Evolutionary conservation across 2,797 vertebrate species (phyloP), one percentile per base, ranked within the genome.

Genomic region (Distichodus sexfasciatus): DNA sequence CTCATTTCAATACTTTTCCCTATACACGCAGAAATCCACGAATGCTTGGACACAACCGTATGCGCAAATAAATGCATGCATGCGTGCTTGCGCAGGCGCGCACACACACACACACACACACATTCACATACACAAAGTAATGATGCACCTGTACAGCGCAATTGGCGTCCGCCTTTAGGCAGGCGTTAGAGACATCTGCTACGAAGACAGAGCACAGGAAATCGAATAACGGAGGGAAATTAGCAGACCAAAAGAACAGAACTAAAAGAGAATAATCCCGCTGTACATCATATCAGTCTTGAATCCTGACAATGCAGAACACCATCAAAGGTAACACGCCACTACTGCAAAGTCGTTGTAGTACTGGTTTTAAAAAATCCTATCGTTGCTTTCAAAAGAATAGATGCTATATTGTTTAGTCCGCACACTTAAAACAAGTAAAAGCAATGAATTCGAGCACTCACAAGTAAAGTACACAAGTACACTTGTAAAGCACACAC

Each of bases 251-350:
- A 26, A 17, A 35, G 59, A 10, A 38, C 47, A 15, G 43, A 31
- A 43, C 23, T 60, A 53, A 61, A 71, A 66, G 58, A 73, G 51
- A 69, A 44, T 41, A 53, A 68, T 82, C 81, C 83, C 82, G 80
- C 76, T 79, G 81, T 83, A 86, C 66, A 81, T 84, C 88, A 84
- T 84, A 83, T 31, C 51, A n/a, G n/a, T n/a, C n/a, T n/a, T n/a
- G n/a, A n/a, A n/a, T n/a, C n/a, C n/a, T n/a, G n/a, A n/a, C n/a
- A n/a, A n/a, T n/a, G n/a, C n/a, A n/a, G n/a, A n/a, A n/a, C n/a
- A n/a, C n/a, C n/a, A n/a, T n/a, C n/a, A n/a, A n/a, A n/a, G n/a
- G n/a, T n/a, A n/a, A n/a, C n/a, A n/a, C n/a, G n/a, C n/a, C n/a
- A n/a, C n/a, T 64, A 44, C 76, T 68, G 70, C 61, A 71, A 72